Conservation (phyloP, 2,113 vertebrate species). For the Butastur rufipennis region DNA sequence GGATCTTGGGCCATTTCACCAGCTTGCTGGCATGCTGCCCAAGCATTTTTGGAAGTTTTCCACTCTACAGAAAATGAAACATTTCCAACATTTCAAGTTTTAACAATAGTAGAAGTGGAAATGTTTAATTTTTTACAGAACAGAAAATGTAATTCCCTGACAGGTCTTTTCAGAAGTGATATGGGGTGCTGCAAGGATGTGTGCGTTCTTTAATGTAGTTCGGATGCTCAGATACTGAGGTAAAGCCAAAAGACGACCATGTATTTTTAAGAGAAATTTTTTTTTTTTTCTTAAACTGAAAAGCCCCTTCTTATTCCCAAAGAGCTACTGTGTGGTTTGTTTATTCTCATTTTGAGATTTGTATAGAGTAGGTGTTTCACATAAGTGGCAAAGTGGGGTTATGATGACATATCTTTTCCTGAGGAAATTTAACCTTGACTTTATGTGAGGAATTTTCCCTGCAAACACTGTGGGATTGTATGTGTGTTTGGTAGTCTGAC, state of each 20-base stretch:
- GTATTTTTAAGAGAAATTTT: background rate
- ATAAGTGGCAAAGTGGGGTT: constrained; percentile 19
- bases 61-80: background rate
- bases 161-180: background rate
- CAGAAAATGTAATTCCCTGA: background rate
- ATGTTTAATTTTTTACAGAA: background rate
- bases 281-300: background rate
- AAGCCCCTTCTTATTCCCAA: background rate
- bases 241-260: background rate
- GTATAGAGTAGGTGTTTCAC: constrained; percentile 24
- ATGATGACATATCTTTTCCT: constrained; percentile 51
- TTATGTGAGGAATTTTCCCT: constrained; percentile 16
- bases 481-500: background rate
- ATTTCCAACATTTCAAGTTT: background rate
- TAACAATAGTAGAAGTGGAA: background rate
- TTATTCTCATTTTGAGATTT: constrained; percentile 10
- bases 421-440: constrained; percentile 28
- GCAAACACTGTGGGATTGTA: background rate
- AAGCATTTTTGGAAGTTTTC: background rate
- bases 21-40: background rate
- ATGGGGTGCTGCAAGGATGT: background rate
- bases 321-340: constrained; percentile 3
- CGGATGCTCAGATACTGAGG: background rate
- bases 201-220: background rate
- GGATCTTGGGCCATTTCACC: background rate